phyloP scores from a whole-genome alignment of 1,140 invertebrate species.

The Trypoxylus dichotomus region DNA sequence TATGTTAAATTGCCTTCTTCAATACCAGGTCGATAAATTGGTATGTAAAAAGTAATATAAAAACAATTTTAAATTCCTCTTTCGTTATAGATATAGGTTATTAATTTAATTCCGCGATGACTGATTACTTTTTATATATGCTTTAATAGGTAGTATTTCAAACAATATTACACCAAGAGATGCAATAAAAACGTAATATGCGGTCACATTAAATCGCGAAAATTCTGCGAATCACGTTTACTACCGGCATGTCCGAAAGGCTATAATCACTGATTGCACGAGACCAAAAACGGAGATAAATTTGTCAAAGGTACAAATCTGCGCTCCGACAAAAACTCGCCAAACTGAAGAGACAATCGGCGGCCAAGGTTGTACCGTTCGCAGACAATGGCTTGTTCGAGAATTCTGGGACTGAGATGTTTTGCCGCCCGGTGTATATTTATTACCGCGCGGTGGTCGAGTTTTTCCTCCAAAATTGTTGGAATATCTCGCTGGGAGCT shows the following conservation, averaged over 20 bases:
- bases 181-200: background rate
- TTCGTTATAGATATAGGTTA: too few species aligned
- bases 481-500: background rate
- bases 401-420: background rate
- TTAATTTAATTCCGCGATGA: too few species aligned
- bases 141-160: too few species aligned
- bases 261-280: slow-evolving; percentile 4
- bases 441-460: background rate
- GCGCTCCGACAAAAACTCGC: slow-evolving; percentile 2
- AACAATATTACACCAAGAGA: background rate
- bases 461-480: background rate
- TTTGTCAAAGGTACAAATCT: slow-evolving; percentile 19
- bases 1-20: too few species aligned
- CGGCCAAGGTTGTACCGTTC: background rate
- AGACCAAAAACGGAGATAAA: slow-evolving; percentile 19
- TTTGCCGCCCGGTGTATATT: slow-evolving; percentile 10
- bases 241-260: background rate
- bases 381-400: slow-evolving; percentile 6
- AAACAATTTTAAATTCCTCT: too few species aligned
- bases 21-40: too few species aligned
- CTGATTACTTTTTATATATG: too few species aligned
- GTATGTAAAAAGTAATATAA: too few species aligned
- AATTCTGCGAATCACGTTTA: background rate
- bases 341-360: slow-evolving; percentile 5
- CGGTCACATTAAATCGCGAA: background rate